phyloP scores from a whole-genome alignment of 2,888 invertebrate genomes.

The Dorcus hopei region DNA sequence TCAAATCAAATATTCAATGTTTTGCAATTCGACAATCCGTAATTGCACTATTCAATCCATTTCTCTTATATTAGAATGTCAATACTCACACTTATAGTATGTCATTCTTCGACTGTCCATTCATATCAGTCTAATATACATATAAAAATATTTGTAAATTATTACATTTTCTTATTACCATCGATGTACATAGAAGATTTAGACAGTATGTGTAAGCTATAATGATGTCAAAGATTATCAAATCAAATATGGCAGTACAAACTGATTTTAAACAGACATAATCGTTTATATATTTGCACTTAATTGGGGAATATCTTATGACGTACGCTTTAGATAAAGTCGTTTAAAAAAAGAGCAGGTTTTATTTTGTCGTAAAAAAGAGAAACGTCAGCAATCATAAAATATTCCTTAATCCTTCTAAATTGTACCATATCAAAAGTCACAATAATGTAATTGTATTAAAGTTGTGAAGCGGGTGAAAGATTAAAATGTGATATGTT shows the following conservation, averaged over 20 bases:
- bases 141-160: constrained; percentile 17
- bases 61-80: constrained; percentile 1
- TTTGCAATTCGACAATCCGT: constrained; percentile 42
- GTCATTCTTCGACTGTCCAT: constrained; percentile 1
- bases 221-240: constrained; percentile 7
- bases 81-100: constrained; percentile 1
- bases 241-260: constrained; percentile 19
- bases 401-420: constrained; percentile 14
- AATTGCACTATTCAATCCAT: constrained; percentile 32
- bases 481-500: constrained; percentile 44
- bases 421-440: constrained; percentile 19
- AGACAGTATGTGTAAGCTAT: constrained; percentile 31
- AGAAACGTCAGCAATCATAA: not conserved
- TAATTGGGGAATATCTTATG: constrained; percentile 19
- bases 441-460: constrained; percentile 14
- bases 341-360: not conserved
- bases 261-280: constrained; percentile 1
- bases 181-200: constrained; percentile 42
- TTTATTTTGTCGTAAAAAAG: not conserved
- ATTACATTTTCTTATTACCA: constrained; percentile 26
- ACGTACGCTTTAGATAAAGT: not conserved
- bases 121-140: constrained; percentile 11
- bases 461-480: constrained; percentile 21
- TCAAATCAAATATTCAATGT: constrained; percentile 32
- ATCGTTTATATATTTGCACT: constrained; percentile 11